A percentile compares a stretch with the other conserved stretches of the same genome.
Evolutionary conservation across 2,113 vertebrate genomes (phyloP).

Genomic region (Python bivittatus): DNA sequence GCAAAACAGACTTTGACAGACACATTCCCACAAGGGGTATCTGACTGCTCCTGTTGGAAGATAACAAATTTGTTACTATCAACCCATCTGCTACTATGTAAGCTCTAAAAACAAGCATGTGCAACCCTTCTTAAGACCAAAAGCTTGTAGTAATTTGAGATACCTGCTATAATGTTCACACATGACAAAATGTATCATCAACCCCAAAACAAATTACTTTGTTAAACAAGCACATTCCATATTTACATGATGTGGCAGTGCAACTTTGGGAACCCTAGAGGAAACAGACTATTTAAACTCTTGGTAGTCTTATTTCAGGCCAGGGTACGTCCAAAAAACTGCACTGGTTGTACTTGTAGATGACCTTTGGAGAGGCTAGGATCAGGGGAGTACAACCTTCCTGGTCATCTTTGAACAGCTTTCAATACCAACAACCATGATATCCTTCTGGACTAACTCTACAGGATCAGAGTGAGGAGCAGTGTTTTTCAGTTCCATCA

Average conservation of each 20-base stretch:
- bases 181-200: background rate
- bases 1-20: conserved; percentile 80
- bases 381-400: background rate
- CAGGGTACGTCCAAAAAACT: background rate
- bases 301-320: background rate
- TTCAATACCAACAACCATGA: background rate
- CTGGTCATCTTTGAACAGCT: background rate
- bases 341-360: background rate
- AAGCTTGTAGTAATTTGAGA: background rate
- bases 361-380: background rate
- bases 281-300: background rate
- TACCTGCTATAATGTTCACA: background rate
- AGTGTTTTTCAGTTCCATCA: background rate
- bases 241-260: background rate
- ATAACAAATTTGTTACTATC: background rate
- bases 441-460: background rate
- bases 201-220: background rate
- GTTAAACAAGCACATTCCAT: background rate
- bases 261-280: background rate
- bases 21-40: conserved; percentile 69
- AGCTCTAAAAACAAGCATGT: background rate
- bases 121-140: background rate
- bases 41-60: conserved; percentile 77
- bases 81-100: background rate
- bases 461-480: background rate